Base-by-base conservation (phyloP, 2,797 vertebrate species). In the Etheostoma perlongum region DNA sequence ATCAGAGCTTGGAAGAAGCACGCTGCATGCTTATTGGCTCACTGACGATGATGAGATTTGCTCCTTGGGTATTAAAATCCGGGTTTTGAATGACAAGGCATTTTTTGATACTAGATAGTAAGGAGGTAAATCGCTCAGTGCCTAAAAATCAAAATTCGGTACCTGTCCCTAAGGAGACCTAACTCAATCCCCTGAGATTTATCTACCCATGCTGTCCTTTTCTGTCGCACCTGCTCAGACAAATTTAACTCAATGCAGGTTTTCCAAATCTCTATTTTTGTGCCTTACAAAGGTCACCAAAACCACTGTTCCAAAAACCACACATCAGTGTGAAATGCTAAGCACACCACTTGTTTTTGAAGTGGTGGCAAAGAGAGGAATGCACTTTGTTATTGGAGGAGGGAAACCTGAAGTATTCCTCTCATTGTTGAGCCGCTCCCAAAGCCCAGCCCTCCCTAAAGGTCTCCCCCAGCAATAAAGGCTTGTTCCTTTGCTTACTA, bases 321-420 rank as follows among this genome's bases (percentile, higher is more conserved):
- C 65, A 72, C 46, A 48, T 19, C 76, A 71, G 81, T 78, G 70
- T 14, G 10, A 81, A 88, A 91, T 64, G 78, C 79, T 85, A 76
- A 85, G 67, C 83, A 72, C 70, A 74, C 73, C 63, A 82, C 76
- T 83, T 83, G 69, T 74, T 89, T 87, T 85, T 90, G 74, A 88
- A 86, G 88, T 59, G 77, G 33, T 48, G 69, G 90, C 78, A 87
- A 90, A 86, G 81, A 79, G 71, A 87, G 87, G 85, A 91, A 91
- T 89, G 83, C 80, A 81, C 82, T 84, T 76, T 85, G 67, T 78
- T 58, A 67, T 49, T 72, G 77, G 36, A 80, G 67, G 60, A 85
- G 83, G 69, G 63, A 64, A 86, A 80, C 72, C 81, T 88, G 81
- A 89, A 84, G 83, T 81, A 83, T 82, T 89, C 65, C 53, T 76